Conservation (phyloP, 1,140 invertebrate genomes). For the Arion vulgaris region DNA sequence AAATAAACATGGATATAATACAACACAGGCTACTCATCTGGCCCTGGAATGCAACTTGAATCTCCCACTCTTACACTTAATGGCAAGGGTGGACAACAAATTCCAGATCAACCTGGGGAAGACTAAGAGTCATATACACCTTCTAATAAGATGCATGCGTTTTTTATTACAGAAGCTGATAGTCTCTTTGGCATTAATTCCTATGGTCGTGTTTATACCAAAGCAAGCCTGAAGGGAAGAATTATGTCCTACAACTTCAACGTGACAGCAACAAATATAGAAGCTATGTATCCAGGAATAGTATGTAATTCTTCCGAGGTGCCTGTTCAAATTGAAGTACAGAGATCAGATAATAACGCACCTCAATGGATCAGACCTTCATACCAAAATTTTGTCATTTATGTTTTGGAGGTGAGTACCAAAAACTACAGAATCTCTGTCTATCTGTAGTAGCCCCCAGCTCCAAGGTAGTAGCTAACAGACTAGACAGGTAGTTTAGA, state of each 20-base stretch:
- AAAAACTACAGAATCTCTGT: too few species aligned
- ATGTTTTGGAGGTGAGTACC: conserved; percentile 66
- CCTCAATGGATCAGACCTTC: conserved; percentile 80
- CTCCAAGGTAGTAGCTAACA: too few species aligned
- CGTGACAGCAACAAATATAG: conserved; percentile 52
- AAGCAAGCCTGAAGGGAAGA: conserved; percentile 57
- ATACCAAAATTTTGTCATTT: conserved; percentile 71
- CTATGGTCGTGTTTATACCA: conserved; percentile 49
- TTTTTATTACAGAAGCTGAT: not conserved
- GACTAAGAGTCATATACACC: not conserved
- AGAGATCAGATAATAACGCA: conserved; percentile 87
- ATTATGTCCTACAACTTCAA: conserved; percentile 57
- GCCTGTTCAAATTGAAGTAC: conserved; percentile 51
- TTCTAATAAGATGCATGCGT: not conserved
- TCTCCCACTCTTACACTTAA: too few species aligned
- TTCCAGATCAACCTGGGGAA: too few species aligned
- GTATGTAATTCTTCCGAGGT: conserved; percentile 47
- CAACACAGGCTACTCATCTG: too few species aligned
- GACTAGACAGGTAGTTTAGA: too few species aligned
- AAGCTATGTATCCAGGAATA: conserved; percentile 39
- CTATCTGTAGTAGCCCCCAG: too few species aligned
- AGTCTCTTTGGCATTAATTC: not conserved
- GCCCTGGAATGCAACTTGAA: too few species aligned
- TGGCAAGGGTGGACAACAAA: too few species aligned
- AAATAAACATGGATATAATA: too few species aligned